Evolutionary conservation across 2,113 vertebrate species (phyloP), one percentile per base, ranked within the genome.

Genomic region (Apus apus): DNA sequence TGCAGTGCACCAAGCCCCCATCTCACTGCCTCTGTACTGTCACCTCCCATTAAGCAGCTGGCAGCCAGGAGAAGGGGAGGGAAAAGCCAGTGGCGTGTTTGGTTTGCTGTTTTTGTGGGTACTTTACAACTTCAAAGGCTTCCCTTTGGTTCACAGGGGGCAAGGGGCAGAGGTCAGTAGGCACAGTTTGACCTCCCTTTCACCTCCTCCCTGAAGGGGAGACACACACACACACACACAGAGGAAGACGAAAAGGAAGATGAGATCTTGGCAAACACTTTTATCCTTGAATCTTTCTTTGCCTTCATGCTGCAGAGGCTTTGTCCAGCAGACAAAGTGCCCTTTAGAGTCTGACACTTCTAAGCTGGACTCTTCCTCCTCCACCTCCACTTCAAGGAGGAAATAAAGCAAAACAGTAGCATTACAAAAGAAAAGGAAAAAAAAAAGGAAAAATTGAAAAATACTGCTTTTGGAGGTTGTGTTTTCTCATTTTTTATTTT

Each of bases 101-200:
- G 73, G 81, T 89, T 84, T 96, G 95, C 93, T 93, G 95, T 94
- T 96, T 96, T 93, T 66, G 91, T 86, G 81, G 92, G 89, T 76
- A 87, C 71, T 89, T 93, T 19, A 61, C 51, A 53, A 95, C 95
- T 97, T 97, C 97, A 96, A 97, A 98, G 97, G 66, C 56, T 95
- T 89, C 73, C 91, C 79, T 72, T 82, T 91, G 72, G 95, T 96
- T 98, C 97, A 95, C 90, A 95, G 93, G 88, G 93, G 96, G 84
- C 96, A 94, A 94, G 94, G 96, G 77, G 89, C 87, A 97, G 88
- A 93, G 95, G 97, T 90, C 92, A 65, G 38, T 34, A 77, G 94
- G 87, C 96, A 95, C 50, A 2, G 80, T 81, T 96, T 94, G 96
- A 96, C 96, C 97, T 97, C 89, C 51, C 74, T 94, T 95, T 97